A percentile compares a stretch with the other conserved stretches of the same genome.
These are phyloP conservation scores for Florisuga fusca DNA, from an alignment of 2,797 vertebrate species.

Conservation along the genomic window DNA sequence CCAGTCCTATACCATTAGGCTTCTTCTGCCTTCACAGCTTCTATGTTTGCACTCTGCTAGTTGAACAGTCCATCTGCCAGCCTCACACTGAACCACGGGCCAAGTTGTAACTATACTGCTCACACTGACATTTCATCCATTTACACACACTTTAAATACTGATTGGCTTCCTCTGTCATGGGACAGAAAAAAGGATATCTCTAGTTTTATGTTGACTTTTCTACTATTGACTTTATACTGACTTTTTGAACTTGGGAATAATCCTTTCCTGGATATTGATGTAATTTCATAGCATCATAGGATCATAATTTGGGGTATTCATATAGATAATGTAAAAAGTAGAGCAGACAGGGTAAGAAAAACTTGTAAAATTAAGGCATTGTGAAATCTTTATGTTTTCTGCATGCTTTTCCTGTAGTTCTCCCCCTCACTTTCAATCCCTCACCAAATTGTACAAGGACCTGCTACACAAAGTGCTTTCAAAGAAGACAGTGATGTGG, in stretches of 20 bases:
- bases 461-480: not conserved
- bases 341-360: not conserved
- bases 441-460: not conserved
- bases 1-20: not conserved
- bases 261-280: not conserved
- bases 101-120: not conserved
- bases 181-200: not conserved
- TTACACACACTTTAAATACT: not conserved
- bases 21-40: not conserved
- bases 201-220: not conserved
- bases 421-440: rapidly evolving
- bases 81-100: not conserved
- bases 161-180: not conserved
- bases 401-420: not conserved
- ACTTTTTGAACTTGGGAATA: not conserved
- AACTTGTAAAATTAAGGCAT: not conserved
- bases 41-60: not conserved
- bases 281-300: not conserved
- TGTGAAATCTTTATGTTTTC: not conserved
- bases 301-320: not conserved
- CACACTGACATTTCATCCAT: not conserved
- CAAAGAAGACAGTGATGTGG: not conserved
- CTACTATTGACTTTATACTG: not conserved
- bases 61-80: not conserved
- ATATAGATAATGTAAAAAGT: not conserved